Conservation (phyloP, 2,797 vertebrate genomes). For the Helicolenus hilgendorfi region DNA sequence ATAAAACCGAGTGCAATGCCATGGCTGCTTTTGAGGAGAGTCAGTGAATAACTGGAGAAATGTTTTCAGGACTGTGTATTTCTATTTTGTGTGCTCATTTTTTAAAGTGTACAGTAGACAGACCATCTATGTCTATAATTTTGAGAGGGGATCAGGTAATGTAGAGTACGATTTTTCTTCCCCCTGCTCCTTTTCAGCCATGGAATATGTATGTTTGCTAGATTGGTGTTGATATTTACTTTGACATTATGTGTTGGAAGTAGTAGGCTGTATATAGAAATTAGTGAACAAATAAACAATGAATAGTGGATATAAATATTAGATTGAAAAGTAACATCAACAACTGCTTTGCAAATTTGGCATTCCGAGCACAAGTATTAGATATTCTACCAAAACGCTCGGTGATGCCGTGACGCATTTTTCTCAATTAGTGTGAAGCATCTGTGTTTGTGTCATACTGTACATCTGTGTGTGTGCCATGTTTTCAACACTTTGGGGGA, state of each 20-base stretch:
- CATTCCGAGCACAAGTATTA: neutral
- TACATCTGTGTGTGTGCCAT: neutral
- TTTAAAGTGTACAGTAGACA: neutral
- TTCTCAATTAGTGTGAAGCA: slow-evolving; percentile 22
- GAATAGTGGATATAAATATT: neutral
- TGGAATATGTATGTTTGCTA: neutral
- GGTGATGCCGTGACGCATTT: neutral
- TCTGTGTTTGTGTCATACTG: slow-evolving; percentile 10
- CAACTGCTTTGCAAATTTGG: slow-evolving; percentile 1
- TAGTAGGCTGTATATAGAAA: neutral
- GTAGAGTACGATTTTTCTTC: neutral
- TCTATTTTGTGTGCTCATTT: neutral
- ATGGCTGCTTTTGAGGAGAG: neutral
- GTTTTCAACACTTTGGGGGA: neutral
- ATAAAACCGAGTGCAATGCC: neutral
- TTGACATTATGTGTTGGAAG: neutral
- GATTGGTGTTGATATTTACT: neutral
- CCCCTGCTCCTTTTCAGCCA: neutral
- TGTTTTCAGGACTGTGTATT: neutral
- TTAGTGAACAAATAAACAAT: neutral
- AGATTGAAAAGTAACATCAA: neutral
- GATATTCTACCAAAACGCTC: neutral
- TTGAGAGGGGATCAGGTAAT: neutral
- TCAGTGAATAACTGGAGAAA: neutral
- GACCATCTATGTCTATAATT: neutral